These are phyloP conservation scores for Allacma fusca DNA, from an alignment of 2,888 invertebrate species.

Conservation along the genomic window DNA sequence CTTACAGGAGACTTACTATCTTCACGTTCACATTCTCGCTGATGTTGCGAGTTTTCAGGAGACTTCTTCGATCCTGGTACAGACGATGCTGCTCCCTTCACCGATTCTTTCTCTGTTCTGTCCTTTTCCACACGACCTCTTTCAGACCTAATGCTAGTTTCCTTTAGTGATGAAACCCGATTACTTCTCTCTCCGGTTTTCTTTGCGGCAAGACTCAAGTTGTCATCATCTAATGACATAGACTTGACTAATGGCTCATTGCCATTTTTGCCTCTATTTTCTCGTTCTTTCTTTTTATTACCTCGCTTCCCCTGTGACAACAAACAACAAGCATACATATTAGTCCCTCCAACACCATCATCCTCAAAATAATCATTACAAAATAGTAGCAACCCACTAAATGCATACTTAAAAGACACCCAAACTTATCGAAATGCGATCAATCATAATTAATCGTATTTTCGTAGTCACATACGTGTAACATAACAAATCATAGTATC, in stretches of 20 bases:
- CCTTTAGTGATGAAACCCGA: constrained; percentile 31
- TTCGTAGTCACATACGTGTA: too few relatives aligned
- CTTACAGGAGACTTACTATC: constrained; percentile 33
- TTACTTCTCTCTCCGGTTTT: constrained; percentile 33
- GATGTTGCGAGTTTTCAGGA: background rate
- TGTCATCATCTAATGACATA: constrained; percentile 57
- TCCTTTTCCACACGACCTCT: constrained; percentile 32
- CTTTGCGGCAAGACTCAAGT: constrained; percentile 40
- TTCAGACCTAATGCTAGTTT: constrained; percentile 13
- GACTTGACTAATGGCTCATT: constrained; percentile 57
- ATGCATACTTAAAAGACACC: too few relatives aligned
- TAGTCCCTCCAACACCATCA: background rate
- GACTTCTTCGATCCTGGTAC: constrained; percentile 22
- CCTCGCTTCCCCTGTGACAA: constrained; percentile 31
- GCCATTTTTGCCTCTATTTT: constrained; percentile 44
- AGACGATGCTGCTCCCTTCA: background rate
- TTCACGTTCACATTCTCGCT: constrained; percentile 33
- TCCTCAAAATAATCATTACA: too few relatives aligned
- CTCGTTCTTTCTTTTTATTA: constrained; percentile 48
- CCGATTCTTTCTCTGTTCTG: constrained; percentile 17
- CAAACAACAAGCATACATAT: background rate
- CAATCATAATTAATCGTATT: too few relatives aligned
- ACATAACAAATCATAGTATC: too few relatives aligned
- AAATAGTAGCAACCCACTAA: too few relatives aligned
- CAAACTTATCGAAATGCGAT: too few relatives aligned